Percentiles rank a stretch among this genome's conserved stretches.
Evolutionary conservation across 2,888 invertebrate genomes (phyloP).

Genomic region (Netelia fuscicornis): DNA sequence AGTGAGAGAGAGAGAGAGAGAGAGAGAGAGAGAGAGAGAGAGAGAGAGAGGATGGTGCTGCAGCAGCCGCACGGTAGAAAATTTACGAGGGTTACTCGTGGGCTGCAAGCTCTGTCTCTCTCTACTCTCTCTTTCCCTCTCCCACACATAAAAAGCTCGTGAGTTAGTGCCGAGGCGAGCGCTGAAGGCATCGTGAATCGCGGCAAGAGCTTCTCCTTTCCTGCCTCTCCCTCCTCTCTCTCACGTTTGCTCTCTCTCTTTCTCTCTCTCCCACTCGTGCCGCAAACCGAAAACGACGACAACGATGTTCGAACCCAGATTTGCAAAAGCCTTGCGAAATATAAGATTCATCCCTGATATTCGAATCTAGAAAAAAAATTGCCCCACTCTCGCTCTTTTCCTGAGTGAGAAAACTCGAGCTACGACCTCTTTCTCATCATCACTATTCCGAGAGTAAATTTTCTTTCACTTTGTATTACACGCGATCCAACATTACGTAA

Average conservation of each 20-base stretch:
- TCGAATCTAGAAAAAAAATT: conserved; percentile 23
- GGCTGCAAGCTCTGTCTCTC: conserved; percentile 54
- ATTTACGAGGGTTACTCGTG: conserved; percentile 71
- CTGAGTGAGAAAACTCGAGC: background rate
- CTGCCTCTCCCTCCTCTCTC: conserved; percentile 26
- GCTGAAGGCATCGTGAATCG: conserved; percentile 69
- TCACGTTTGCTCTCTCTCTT: background rate
- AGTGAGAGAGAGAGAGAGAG: background rate
- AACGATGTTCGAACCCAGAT: conserved; percentile 45
- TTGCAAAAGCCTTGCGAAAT: conserved; percentile 38
- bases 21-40: background rate
- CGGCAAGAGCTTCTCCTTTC: conserved; percentile 60
- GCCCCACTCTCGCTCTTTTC: background rate
- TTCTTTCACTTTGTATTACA: conserved; percentile 37
- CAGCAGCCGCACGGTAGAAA: conserved; percentile 69
- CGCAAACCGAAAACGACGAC: conserved; percentile 35
- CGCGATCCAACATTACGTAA: background rate
- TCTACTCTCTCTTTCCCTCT: conserved; percentile 20
- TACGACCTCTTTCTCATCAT: conserved; percentile 1
- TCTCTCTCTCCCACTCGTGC: conserved; percentile 16
- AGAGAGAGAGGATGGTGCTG: conserved; percentile 35
- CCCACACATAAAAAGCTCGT: conserved; percentile 63
- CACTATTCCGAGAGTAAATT: background rate
- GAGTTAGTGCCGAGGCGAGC: conserved; percentile 69
- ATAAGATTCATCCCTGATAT: conserved; percentile 24